A percentile compares a stretch with the other conserved stretches of the same genome.
Conservation (phyloP, 2,113 vertebrate species). For the Chroicocephalus ridibundus region DNA sequence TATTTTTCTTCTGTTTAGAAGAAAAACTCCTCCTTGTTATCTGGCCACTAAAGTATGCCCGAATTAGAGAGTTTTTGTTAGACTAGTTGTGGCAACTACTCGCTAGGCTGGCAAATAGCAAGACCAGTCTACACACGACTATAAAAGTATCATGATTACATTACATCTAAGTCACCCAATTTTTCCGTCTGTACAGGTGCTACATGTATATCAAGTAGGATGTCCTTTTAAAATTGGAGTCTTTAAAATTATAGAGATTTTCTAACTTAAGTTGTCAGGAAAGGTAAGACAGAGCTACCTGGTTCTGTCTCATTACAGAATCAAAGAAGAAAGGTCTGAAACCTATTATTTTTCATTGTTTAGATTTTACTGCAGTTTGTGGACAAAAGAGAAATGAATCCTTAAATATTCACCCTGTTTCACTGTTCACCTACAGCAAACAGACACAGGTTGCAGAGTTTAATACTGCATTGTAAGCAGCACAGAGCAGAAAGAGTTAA, state of each 20-base stretch:
- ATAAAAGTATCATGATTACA: neutral
- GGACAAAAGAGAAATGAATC: constrained; percentile 6
- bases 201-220: neutral
- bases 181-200: neutral
- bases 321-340: neutral
- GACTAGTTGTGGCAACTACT: neutral
- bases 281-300: neutral
- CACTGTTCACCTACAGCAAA: neutral
- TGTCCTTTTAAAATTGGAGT: neutral
- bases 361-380: constrained; percentile 14
- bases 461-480: neutral
- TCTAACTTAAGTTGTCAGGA: neutral
- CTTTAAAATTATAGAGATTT: constrained; percentile 3
- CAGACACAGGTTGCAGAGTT: neutral
- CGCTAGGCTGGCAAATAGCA: neutral
- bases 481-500: constrained; percentile 18
- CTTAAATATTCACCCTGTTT: neutral
- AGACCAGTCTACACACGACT: neutral
- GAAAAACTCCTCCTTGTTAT: neutral
- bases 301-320: constrained; percentile 1
- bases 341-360: constrained; percentile 19
- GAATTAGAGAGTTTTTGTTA: neutral
- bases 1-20: neutral
- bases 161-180: neutral
- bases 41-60: neutral